Base-by-base conservation (phyloP, 2,888 invertebrate genomes). In the Chesias legatella region DNA sequence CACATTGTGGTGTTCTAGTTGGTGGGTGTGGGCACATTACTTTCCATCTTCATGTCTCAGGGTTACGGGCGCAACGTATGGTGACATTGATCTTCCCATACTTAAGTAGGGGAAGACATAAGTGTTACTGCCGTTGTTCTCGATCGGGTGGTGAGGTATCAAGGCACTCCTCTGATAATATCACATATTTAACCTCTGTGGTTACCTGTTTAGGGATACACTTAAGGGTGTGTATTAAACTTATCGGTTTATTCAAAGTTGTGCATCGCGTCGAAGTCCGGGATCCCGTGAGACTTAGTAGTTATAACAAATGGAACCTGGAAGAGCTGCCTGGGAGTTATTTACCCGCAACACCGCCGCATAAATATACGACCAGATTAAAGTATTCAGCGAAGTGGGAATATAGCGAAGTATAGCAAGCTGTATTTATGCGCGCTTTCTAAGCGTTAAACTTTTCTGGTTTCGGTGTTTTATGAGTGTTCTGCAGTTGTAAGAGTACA, bases 221-320 rank as follows among this genome's bases (percentile, higher is more conserved):
- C 45, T 30, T 36, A 32, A 53, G 43, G 50, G 33, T 48, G 45
- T 54, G 28, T 39, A 23, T 35, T n/a, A n/a, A 35, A 53, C 51
- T 56, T 63, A 63, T 60, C 55, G 52, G 54, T 56, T 53, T 45
- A 57, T 50, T 45, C 38, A 39, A 62, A 65, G 55, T 58, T 60
- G 44, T 42, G 50, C 50, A 58, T 62, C 56, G 50, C 29, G 66
- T 41, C 58, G 56, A 66, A 69, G 60, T 65, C 67, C 55, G 62
- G 61, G 59, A 63, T 65, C 66, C 61, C 49, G 36, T 20, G 59
- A 54, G 74, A 75, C 75, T 81, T 72, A 68, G 67, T 67, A 67
- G 70, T 74, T 76, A 72, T 75, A 82, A 79, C 73, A 73, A 78
- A 79, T 77, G 77, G 71, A 71, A 71, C 67, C 72, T 73, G 69